Percentiles rank a stretch among this genome's conserved stretches.
Conservation (phyloP, 2,888 invertebrate genomes). For the Drosophila maculinotata region DNA sequence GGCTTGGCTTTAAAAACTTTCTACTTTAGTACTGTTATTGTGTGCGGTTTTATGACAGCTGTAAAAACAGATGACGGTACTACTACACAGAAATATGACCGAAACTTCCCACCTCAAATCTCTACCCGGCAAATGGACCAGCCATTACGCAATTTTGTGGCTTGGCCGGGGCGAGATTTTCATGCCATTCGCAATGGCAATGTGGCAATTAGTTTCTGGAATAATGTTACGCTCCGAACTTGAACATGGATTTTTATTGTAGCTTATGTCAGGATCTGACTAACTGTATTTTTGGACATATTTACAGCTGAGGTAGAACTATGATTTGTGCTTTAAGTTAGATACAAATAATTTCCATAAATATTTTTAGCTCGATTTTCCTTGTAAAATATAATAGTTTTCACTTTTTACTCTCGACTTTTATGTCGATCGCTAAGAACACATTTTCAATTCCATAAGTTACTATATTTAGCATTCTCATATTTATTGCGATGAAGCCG, state of each 20-base stretch:
- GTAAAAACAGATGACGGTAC: conserved; percentile 72
- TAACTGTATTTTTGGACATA: neutral
- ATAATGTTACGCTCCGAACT: conserved; percentile 39
- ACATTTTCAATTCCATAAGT: too few species aligned
- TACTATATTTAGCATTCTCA: too few species aligned
- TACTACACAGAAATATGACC: conserved; percentile 31
- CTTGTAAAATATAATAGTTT: too few species aligned
- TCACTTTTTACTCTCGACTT: too few species aligned
- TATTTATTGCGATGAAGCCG: too few species aligned
- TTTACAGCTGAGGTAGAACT: neutral
- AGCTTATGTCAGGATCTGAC: neutral
- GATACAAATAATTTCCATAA: too few species aligned
- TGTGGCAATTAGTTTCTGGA: conserved; percentile 57
- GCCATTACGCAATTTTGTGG: conserved; percentile 34
- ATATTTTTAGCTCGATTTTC: too few species aligned
- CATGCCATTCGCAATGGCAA: conserved; percentile 29
- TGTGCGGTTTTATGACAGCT: conserved; percentile 69
- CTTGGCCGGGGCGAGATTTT: conserved; percentile 19
- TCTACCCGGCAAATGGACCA: conserved; percentile 15
- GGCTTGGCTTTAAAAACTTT: conserved; percentile 63
- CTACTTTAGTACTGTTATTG: conserved; percentile 43
- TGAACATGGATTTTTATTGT: conserved; percentile 4
- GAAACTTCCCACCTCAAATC: conserved; percentile 3
- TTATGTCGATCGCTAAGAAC: too few species aligned
- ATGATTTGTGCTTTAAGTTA: too few species aligned